Conservation (phyloP, 1,140 invertebrate genomes). For the Fopius arisanus region DNA sequence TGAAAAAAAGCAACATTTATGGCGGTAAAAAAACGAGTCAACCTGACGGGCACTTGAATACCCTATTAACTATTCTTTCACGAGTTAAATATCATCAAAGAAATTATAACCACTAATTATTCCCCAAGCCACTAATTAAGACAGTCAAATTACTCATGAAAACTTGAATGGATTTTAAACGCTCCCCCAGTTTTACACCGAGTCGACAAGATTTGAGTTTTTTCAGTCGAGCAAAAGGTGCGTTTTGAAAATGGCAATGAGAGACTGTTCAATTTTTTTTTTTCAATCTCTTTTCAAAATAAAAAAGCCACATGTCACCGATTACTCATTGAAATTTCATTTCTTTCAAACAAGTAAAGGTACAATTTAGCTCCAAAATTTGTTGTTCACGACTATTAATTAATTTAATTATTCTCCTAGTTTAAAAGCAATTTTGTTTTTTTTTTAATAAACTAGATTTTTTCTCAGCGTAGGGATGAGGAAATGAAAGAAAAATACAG, state of each 20-base stretch:
- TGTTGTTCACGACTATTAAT: too few species aligned
- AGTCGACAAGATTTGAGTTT: constrained; percentile 1
- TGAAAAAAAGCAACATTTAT: neutral
- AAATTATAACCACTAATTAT: constrained; percentile 10
- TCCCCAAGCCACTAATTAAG: neutral
- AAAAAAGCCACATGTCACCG: neutral
- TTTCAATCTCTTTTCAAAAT: neutral
- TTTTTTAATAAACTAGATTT: too few species aligned
- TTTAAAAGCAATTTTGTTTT: too few species aligned
- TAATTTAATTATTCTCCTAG: too few species aligned
- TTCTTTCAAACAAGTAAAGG: too few species aligned
- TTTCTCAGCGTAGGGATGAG: too few species aligned
- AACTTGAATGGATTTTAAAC: neutral
- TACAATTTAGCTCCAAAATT: too few species aligned
- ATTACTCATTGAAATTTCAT: too few species aligned
- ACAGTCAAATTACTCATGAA: constrained; percentile 9
- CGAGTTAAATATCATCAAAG: neutral
- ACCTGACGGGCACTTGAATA: neutral
- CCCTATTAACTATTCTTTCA: neutral
- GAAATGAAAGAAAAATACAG: too few species aligned
- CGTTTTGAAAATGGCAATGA: neutral
- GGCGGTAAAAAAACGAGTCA: neutral
- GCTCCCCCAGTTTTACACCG: neutral
- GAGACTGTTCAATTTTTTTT: neutral
- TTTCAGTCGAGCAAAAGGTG: neutral